Base-by-base conservation (phyloP, 2,113 vertebrate species). In the Rhadina sibilatrix region DNA sequence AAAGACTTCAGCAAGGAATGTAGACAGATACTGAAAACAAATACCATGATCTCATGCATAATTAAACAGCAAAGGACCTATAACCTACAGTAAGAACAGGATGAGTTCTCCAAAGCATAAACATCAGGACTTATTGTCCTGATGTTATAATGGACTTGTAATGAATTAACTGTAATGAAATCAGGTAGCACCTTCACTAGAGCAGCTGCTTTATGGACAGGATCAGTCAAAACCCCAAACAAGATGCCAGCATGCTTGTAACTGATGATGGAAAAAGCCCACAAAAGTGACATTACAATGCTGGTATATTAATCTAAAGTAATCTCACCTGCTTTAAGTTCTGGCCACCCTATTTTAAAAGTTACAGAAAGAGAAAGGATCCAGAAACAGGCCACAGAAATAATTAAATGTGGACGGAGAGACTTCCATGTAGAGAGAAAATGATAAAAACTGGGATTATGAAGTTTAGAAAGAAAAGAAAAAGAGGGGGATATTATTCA, bases 331-430 rank as follows among this genome's bases (percentile, higher is more conserved):
- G 42, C 23, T 89, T 49, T 44, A 40, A 57, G 57, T 79, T 79
- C 86, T 88, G 42, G 54, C 9, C 79, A 88, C 52, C 47, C 65
- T 92, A 75, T 68, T 92, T 87, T 71, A 91, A 94, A 94, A 92
- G 76, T n/a, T 89, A 95, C 6, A 94, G 60, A 92, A 78, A 78
- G 40, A 87, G n/a, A 94, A 95, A n/a, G 14, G 46, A 75, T 82
- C 27, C 81, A 92, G 31, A 94, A 92, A 94, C 11, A 71, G 60
- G 65, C 46, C 69, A 91, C 69, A 89, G 65, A 94, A 79, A 82
- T 22, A 61, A 94, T 72, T 64, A 50, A 40, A 84, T 4, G 11
- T 31, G 40, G 74, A 76, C 5, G 8, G n/a, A 82, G 44, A 91
- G 35, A 89, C 37, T 79, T 94, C n/a, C 81, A 75, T 10, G 46